Percentiles rank a stretch among this genome's conserved stretches.
These are phyloP conservation scores for Montipora sp. DNA, from an alignment of 64 coral and sea anemone species.

Conservation along the genomic window DNA sequence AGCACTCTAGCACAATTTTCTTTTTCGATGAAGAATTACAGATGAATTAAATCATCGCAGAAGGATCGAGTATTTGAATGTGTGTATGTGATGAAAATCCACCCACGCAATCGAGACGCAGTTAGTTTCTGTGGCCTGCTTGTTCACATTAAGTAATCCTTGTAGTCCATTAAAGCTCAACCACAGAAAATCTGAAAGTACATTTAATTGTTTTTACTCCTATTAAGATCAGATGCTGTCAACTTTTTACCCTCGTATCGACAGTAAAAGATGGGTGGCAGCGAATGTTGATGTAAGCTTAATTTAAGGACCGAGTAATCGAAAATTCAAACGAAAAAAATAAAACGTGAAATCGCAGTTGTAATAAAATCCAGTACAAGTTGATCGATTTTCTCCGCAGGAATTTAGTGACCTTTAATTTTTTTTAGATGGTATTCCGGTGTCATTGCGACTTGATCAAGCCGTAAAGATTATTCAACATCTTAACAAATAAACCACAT, in stretches of 20 bases:
- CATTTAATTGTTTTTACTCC: background rate
- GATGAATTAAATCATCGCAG: conserved; percentile 36
- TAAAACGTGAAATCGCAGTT: background rate
- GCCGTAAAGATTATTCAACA: background rate
- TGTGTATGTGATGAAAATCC: background rate
- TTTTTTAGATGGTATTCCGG: background rate
- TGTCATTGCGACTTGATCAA: background rate
- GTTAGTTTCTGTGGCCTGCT: background rate
- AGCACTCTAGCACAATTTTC: background rate
- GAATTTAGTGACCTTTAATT: background rate
- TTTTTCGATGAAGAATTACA: conserved; percentile 8
- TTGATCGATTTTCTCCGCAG: background rate
- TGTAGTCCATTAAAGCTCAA: background rate
- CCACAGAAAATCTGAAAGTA: conserved; percentile 8
- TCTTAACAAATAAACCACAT: background rate
- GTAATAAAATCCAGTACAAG: background rate
- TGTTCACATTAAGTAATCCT: background rate
- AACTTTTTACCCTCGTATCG: background rate
- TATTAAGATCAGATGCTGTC: background rate
- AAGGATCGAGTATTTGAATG: conserved; percentile 1
- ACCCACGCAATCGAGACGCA: background rate
- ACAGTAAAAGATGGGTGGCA: background rate
- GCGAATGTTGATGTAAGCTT: background rate
- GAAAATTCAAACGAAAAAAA: background rate
- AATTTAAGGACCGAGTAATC: background rate